These are phyloP conservation scores for Pachyuromys duprasi DNA, from an alignment of 2,797 vertebrate species.

Conservation along the genomic window DNA sequence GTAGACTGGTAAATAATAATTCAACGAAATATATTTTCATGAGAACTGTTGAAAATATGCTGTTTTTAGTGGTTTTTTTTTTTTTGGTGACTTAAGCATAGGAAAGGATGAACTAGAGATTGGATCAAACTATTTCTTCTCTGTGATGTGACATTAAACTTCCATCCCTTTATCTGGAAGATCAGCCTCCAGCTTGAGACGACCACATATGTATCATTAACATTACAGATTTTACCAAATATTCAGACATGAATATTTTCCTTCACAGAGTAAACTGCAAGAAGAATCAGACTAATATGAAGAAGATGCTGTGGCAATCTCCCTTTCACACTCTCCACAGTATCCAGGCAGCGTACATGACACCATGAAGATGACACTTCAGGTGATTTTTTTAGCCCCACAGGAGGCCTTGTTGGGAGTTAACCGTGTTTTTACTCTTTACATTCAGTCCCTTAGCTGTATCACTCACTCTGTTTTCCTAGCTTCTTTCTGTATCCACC, in stretches of 20 bases:
- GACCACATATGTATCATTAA: not conserved
- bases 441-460: not conserved
- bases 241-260: not conserved
- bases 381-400: not conserved
- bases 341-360: not conserved
- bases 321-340: fast-evolving
- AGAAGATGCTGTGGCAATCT: not conserved
- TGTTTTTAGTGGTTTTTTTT: not conserved
- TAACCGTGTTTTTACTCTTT: not conserved
- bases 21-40: not conserved
- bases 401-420: not conserved
- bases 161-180: not conserved
- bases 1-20: not conserved
- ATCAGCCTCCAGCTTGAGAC: not conserved
- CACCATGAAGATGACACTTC: not conserved
- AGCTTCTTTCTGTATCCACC: not conserved
- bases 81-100: not conserved
- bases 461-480: too few species aligned
- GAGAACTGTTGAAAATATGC: not conserved
- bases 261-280: not conserved
- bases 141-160: not conserved
- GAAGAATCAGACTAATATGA: not conserved
- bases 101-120: not conserved
- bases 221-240: not conserved
- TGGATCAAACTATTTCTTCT: not conserved